phyloP scores from a whole-genome alignment of 1,140 invertebrate genomes.

The Helicorthomorpha holstii region DNA sequence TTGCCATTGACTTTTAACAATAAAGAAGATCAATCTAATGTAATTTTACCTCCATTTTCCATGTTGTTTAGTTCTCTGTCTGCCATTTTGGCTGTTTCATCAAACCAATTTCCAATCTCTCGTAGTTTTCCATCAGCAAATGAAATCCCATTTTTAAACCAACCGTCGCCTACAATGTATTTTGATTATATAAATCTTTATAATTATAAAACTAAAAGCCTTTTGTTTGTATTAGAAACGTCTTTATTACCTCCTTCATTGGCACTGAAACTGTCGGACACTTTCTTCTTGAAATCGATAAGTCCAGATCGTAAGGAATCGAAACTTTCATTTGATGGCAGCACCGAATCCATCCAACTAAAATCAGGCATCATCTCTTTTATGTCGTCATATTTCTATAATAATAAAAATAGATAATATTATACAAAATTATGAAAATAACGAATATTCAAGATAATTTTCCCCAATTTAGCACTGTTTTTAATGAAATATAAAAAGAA shows the following conservation, averaged over 20 bases:
- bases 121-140: constrained; percentile 3
- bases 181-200: too few species aligned
- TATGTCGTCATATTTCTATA: constrained; percentile 85
- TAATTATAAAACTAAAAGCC: too few species aligned
- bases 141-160: constrained; percentile 1
- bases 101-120: constrained; percentile 6
- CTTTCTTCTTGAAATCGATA: constrained; percentile 44
- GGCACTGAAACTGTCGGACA: constrained; percentile 23
- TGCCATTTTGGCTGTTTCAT: constrained; percentile 42
- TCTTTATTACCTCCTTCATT: neutral
- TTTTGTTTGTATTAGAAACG: neutral
- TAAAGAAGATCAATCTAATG: too few species aligned
- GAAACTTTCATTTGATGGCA: constrained; percentile 65
- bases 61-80: constrained; percentile 6
- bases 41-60: constrained; percentile 1
- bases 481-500: too few species aligned
- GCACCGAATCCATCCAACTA: constrained; percentile 64
- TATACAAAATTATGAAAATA: too few species aligned
- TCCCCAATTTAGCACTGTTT: too few species aligned
- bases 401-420: neutral
- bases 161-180: neutral
- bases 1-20: too few species aligned
- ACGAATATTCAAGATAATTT: too few species aligned
- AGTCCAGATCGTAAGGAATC: constrained; percentile 52
- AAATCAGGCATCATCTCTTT: constrained; percentile 81